Evolutionary conservation across 2,888 invertebrate species (phyloP), one percentile per base, ranked within the genome.

Genomic region (Sphaerophoria taeniata): DNA sequence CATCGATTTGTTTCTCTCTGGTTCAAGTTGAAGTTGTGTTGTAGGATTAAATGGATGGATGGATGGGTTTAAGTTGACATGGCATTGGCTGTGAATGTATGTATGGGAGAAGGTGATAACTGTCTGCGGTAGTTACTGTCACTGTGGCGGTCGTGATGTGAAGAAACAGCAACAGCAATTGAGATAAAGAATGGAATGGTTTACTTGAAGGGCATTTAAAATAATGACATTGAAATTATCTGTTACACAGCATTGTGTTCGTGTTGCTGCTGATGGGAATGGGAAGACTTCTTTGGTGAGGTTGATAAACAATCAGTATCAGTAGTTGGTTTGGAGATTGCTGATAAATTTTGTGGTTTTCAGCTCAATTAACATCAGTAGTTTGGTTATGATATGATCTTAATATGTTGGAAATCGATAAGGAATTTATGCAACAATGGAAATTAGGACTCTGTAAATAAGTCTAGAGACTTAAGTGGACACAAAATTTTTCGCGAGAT

Each of bases 1-100:
- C 75, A 80, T 80, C 84, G 84, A 75, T 84, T 84, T 75, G 75
- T 84, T 79, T 71, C 67, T 84, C 75, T 65, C 58, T 56, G 56
- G n/a, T n/a, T n/a, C n/a, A n/a, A n/a, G n/a, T n/a, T n/a, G n/a
- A 67, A 31, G 75, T 67, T 56, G 43, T 47, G 75, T 6, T 7
- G 56, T 61, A 36, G 36, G n/a, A n/a, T n/a, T n/a, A n/a, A n/a
- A 43, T 71, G n/a, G 65, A 79, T 73, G 61, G 51, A 58, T 75
- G 14, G 75, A 81, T 76, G 55, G 51, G 39, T 36, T 67, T 70
- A 51, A 61, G 75, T 63, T 49, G 67, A 60, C 39, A 16, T 47
- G 9, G 12, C 39, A 33, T 31, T 33, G 31, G 1, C 1, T 3
- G n/a, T 14, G 7, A 11, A 51, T 69, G 58, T 16, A 51, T 39